A percentile compares a stretch with the other conserved stretches of the same genome.
Conservation (phyloP, 2,888 invertebrate genomes). For the Drosophila maculinotata region DNA sequence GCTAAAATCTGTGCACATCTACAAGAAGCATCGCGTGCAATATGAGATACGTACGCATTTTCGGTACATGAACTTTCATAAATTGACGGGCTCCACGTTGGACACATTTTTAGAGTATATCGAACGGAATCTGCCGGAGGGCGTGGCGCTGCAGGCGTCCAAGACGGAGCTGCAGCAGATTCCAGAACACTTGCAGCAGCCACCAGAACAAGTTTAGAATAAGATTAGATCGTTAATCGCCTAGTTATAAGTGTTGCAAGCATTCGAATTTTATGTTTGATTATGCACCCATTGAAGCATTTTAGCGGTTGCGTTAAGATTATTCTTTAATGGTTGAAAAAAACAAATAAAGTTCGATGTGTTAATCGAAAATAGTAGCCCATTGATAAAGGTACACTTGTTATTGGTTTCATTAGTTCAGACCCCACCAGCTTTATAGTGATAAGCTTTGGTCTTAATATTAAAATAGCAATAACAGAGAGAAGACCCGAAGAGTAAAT, state of each 20-base stretch:
- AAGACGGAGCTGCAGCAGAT: constrained; percentile 88
- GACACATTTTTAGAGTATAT: constrained; percentile 98
- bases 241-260: constrained; percentile 24
- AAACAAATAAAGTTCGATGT: constrained; percentile 35
- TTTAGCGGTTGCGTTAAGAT: constrained; percentile 32
- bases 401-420: constrained; percentile 12
- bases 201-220: constrained; percentile 76
- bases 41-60: constrained; percentile 98
- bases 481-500: background rate
- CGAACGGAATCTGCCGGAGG: constrained; percentile 98
- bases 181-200: constrained; percentile 87
- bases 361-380: constrained; percentile 34
- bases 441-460: constrained; percentile 49
- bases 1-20: constrained; percentile 94
- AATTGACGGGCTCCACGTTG: constrained; percentile 97
- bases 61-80: constrained; percentile 91
- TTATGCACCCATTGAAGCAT: constrained; percentile 3
- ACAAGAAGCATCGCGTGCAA: constrained; percentile 97
- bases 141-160: constrained; percentile 96
- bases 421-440: constrained; percentile 32
- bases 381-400: constrained; percentile 33
- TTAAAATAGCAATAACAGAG: constrained; percentile 11
- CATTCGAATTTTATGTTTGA: background rate
- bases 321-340: constrained; percentile 33
- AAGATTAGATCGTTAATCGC: constrained; percentile 20